Conservation (phyloP, 2,113 vertebrate genomes). For the Embiotoca jacksoni region DNA sequence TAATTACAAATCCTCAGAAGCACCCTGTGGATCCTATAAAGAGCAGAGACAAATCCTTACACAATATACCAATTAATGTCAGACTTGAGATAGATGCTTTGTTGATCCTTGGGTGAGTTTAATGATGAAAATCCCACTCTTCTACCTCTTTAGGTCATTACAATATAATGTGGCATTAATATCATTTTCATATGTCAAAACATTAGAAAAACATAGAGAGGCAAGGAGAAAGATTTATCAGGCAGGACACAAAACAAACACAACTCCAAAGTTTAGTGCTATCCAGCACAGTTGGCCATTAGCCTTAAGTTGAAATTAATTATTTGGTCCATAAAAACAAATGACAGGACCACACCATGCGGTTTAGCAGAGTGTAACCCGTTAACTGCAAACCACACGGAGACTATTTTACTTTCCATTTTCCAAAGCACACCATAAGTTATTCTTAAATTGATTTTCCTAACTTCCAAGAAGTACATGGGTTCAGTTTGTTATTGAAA, state of each 20-base stretch:
- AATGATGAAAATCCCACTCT: background rate
- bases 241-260: too few relatives aligned
- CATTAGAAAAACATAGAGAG: background rate
- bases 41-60: slow-evolving; percentile 1
- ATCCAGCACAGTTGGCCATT: background rate
- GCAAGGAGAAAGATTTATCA: background rate
- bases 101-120: background rate
- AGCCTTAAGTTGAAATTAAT: slow-evolving; percentile 24
- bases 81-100: slow-evolving; percentile 5
- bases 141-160: background rate
- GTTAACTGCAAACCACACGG: slow-evolving; percentile 29
- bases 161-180: background rate
- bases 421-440: slow-evolving; percentile 4
- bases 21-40: background rate
- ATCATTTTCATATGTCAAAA: background rate
- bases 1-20: slow-evolving; percentile 4
- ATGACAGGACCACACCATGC: slow-evolving; percentile 1
- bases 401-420: slow-evolving; percentile 38
- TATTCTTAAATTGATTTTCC: slow-evolving; percentile 12
- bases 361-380: slow-evolving; percentile 24
- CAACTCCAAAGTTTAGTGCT: too few relatives aligned
- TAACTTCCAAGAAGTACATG: slow-evolving; percentile 5
- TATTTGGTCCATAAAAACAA: slow-evolving; percentile 21
- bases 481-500: slow-evolving; percentile 22
- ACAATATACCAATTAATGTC: background rate